Conservation (phyloP, 2,113 vertebrate genomes). For the Malurus elegans region DNA sequence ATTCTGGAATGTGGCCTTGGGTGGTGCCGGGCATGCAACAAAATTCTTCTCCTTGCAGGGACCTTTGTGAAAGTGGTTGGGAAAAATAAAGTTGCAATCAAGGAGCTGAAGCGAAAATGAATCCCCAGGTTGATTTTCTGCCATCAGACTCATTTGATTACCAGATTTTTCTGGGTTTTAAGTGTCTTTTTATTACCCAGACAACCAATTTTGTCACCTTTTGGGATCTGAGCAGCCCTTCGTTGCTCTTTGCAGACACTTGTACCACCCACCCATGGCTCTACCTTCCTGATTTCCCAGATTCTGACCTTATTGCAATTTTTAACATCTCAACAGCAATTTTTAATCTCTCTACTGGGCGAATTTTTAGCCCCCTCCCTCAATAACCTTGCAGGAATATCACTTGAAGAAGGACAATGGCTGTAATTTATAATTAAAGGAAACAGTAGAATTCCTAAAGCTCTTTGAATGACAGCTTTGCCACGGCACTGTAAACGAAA, state of each 20-base stretch:
- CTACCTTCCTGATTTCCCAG: neutral
- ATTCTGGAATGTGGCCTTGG: neutral
- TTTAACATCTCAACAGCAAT: neutral
- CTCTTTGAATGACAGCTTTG: neutral
- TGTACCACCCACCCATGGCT: neutral
- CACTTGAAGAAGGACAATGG: neutral
- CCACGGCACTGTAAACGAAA: neutral
- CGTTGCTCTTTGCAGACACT: neutral
- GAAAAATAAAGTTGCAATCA: neutral
- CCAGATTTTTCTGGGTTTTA: neutral
- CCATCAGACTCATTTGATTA: neutral
- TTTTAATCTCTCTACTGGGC: neutral
- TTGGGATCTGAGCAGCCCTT: neutral
- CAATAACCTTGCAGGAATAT: neutral
- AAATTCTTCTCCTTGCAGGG: neutral
- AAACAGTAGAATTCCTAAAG: neutral
- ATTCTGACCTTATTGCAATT: neutral
- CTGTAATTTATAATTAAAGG: neutral
- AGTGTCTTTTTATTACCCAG: neutral
- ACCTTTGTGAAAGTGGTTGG: fast-evolving
- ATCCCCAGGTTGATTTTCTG: neutral
- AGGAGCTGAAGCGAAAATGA: neutral
- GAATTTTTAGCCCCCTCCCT: neutral
- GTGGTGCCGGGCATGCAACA: fast-evolving
- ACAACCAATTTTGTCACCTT: neutral